Percentiles rank a stretch among this genome's conserved stretches.
Conservation (phyloP, 2,888 invertebrate species). For the Polymixis flavicincta region DNA sequence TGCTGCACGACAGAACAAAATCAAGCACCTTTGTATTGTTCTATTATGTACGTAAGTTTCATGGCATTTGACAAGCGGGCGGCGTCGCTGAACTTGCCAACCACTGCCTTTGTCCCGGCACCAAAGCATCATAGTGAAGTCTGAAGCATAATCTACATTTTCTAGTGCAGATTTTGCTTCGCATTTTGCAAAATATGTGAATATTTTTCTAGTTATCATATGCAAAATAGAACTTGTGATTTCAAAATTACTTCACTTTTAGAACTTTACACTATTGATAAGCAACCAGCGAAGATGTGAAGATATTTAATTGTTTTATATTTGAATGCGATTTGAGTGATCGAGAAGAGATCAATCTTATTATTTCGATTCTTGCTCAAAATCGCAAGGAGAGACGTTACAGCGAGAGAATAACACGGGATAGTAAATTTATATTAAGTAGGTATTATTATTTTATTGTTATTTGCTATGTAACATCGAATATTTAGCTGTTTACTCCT, state of each 20-base stretch:
- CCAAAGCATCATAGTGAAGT: constrained; percentile 2
- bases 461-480: too few relatives aligned
- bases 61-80: neutral
- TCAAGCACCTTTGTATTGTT: constrained; percentile 6
- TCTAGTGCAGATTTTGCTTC: neutral
- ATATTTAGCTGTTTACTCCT: neutral
- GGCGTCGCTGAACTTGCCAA: constrained; percentile 3
- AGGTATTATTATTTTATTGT: neutral
- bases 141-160: constrained; percentile 1
- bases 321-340: too few relatives aligned
- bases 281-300: neutral
- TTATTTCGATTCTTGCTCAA: neutral
- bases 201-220: neutral
- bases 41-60: constrained; percentile 3
- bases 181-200: neutral
- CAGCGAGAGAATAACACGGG: neutral
- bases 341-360: too few relatives aligned
- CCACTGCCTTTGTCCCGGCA: neutral
- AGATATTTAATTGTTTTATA: too few relatives aligned
- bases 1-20: neutral
- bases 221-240: neutral
- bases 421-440: neutral
- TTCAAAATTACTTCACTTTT: neutral
- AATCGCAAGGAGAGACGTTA: neutral
- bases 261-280: neutral